A percentile compares a stretch with the other conserved stretches of the same genome.
Evolutionary conservation across 2,113 vertebrate species (phyloP).

Genomic region (Campylomormyrus numenius): DNA sequence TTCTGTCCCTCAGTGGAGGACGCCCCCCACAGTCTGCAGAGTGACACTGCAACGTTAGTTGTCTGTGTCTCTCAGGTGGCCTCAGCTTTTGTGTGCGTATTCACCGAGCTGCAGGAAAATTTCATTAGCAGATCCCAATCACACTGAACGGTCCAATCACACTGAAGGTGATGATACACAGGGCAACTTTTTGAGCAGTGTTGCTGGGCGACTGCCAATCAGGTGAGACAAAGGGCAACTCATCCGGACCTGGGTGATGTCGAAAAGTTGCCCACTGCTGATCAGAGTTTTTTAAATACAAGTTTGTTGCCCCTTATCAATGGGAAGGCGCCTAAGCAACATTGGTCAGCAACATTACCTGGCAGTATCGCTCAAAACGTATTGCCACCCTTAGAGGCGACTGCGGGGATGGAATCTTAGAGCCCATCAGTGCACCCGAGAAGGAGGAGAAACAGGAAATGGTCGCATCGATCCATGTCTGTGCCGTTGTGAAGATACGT

Average conservation of each 20-base stretch:
- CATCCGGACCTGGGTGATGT: not conserved
- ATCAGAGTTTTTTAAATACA: not conserved
- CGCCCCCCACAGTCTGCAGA: not conserved
- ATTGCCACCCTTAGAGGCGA: not conserved
- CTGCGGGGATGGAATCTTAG: not conserved
- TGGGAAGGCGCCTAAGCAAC: not conserved
- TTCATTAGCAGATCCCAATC: not conserved
- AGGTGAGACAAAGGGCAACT: not conserved
- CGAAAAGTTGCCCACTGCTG: not conserved
- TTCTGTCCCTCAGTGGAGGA: not conserved
- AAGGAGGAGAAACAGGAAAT: not conserved
- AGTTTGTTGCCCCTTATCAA: not conserved
- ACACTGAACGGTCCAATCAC: not conserved
- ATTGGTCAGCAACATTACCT: not conserved
- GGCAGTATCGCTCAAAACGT: not conserved
- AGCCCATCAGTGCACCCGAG: not conserved
- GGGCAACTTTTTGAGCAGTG: not conserved
- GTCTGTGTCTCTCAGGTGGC: not conserved
- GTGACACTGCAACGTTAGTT: not conserved
- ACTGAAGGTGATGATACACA: not conserved
- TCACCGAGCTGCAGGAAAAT: not conserved
- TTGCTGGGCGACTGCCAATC: not conserved
- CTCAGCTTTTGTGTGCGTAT: not conserved
- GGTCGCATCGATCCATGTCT: not conserved
- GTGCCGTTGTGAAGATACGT: not conserved